Percentiles rank a stretch among this genome's conserved stretches.
These are phyloP conservation scores for Toxotes chatareus DNA, from an alignment of 2,113 vertebrate genomes.

Conservation along the genomic window DNA sequence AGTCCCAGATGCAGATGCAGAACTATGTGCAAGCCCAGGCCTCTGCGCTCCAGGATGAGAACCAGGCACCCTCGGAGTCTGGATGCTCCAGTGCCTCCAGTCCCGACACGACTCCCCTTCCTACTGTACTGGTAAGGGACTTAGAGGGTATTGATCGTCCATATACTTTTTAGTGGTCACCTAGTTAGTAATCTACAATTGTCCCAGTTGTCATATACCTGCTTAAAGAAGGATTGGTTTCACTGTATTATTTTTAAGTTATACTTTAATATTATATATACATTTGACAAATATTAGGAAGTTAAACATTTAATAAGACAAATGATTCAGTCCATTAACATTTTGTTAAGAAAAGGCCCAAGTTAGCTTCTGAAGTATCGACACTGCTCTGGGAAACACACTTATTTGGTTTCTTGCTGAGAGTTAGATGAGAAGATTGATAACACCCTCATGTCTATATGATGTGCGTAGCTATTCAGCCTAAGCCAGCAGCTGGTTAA, in stretches of 20 bases:
- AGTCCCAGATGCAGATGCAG: constrained; percentile 62
- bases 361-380: neutral
- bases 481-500: neutral
- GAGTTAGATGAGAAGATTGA: neutral
- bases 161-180: neutral
- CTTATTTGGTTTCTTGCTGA: neutral
- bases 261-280: neutral
- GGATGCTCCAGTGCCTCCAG: constrained; percentile 78
- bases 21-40: constrained; percentile 77
- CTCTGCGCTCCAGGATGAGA: constrained; percentile 85
- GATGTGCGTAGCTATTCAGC: neutral
- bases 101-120: constrained; percentile 75
- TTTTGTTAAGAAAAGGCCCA: neutral
- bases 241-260: neutral
- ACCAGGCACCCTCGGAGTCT: constrained; percentile 83
- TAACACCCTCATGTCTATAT: too few species aligned
- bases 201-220: neutral
- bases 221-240: neutral
- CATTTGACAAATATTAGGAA: neutral
- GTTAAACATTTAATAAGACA: neutral
- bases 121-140: constrained; percentile 83
- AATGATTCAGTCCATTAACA: neutral
- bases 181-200: neutral
- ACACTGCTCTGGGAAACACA: too few species aligned
- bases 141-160: neutral